Conservation (phyloP, 1,140 invertebrate species). For the Rhizoglyphus robini region DNA sequence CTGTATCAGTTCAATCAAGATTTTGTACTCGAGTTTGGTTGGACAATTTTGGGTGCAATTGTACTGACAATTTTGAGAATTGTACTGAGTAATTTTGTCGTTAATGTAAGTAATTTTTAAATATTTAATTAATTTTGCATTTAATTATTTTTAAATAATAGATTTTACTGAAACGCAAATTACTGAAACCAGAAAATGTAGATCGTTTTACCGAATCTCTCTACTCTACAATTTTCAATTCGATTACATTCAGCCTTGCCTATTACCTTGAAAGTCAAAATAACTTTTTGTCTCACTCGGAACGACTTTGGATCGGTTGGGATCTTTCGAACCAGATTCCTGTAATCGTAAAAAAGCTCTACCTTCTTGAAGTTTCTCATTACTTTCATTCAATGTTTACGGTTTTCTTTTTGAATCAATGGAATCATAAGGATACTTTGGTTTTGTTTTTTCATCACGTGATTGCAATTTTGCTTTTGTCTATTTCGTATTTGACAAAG, state of each 20-base stretch:
- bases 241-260: background rate
- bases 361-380: constrained; percentile 34
- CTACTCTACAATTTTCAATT: background rate
- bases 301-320: background rate
- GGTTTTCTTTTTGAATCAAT: constrained; percentile 35
- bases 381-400: constrained; percentile 38
- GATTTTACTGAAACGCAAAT: background rate
- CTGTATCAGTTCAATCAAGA: too few species aligned
- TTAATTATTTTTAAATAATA: background rate
- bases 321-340: constrained; percentile 24
- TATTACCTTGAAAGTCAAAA: background rate
- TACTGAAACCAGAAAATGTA: background rate
- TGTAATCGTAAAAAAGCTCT: constrained; percentile 31
- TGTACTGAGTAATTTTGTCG: background rate
- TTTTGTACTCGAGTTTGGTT: background rate
- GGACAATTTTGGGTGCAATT: background rate
- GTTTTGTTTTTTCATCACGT: constrained; percentile 37
- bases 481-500: constrained; percentile 27
- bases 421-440: constrained; percentile 32
- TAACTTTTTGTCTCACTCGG: background rate
- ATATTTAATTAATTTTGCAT: background rate
- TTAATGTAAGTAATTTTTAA: background rate
- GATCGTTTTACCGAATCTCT: background rate
- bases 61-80: background rate
- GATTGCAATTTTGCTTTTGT: constrained; percentile 34